A percentile compares a stretch with the other conserved stretches of the same genome.
Conservation (phyloP, 2,113 vertebrate genomes). For the Menidia beryllina region DNA sequence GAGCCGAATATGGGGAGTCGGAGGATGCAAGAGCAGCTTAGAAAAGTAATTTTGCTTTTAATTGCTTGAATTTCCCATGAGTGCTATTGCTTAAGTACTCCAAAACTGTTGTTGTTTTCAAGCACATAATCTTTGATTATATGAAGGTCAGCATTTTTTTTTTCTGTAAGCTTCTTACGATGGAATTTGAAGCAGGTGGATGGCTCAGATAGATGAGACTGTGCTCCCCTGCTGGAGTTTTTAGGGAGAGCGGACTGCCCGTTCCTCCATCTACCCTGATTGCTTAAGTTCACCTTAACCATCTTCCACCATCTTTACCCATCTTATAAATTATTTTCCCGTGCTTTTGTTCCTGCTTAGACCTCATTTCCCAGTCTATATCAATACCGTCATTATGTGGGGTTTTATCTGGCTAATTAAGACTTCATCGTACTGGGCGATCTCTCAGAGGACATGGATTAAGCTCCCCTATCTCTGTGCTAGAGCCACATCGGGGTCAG, state of each 20-base stretch:
- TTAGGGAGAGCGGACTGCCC: slow-evolving; percentile 23
- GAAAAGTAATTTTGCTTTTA: slow-evolving; percentile 79
- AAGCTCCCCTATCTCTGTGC: slow-evolving; percentile 66
- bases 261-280: slow-evolving; percentile 17
- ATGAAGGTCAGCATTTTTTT: slow-evolving; percentile 79
- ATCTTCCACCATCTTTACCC: slow-evolving; percentile 27
- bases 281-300: slow-evolving; percentile 15
- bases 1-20: slow-evolving; percentile 48
- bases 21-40: slow-evolving; percentile 75
- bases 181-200: slow-evolving; percentile 75
- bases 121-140: slow-evolving; percentile 77
- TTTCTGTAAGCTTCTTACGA: slow-evolving; percentile 75
- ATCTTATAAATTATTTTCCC: slow-evolving; percentile 21
- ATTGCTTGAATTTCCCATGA: slow-evolving; percentile 76
- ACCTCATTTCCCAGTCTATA: slow-evolving; percentile 68
- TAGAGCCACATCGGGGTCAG: slow-evolving; percentile 56
- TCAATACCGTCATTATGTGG: slow-evolving; percentile 77
- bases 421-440: slow-evolving; percentile 75
- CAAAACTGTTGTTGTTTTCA: slow-evolving; percentile 78
- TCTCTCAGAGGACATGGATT: slow-evolving; percentile 81
- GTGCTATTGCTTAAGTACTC: slow-evolving; percentile 72
- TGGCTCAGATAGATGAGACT: slow-evolving; percentile 57
- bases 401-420: slow-evolving; percentile 83
- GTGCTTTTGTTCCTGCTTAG: slow-evolving; percentile 47
- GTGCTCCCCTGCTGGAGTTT: slow-evolving; percentile 28